Conservation (phyloP, 2,888 invertebrate species). For the Epinotia ramella region DNA sequence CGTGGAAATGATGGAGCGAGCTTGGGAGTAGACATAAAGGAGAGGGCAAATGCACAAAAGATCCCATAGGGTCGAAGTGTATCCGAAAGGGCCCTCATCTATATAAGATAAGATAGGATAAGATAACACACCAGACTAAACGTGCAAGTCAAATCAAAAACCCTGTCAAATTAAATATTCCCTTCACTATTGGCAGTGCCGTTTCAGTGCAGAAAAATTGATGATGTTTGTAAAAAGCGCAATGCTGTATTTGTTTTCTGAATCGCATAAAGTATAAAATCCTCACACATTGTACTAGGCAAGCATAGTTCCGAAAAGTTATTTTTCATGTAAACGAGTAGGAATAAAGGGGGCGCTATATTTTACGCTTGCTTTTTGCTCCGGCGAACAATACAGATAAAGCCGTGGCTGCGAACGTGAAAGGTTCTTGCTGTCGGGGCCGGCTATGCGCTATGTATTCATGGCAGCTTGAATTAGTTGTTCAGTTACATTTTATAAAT, state of each 20-base stretch:
- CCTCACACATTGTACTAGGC: slow-evolving; percentile 34
- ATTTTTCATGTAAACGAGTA: slow-evolving; percentile 46
- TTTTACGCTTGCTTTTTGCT: slow-evolving; percentile 42
- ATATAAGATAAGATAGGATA: too few species aligned
- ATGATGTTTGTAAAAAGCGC: background rate
- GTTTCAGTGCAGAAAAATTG: background rate
- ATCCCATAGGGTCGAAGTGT: too few species aligned
- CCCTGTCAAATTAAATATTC: background rate
- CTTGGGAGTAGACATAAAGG: too few species aligned
- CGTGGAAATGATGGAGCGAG: too few species aligned
- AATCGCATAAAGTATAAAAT: slow-evolving; percentile 1
- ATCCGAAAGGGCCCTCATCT: too few species aligned
- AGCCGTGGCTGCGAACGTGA: slow-evolving; percentile 26
- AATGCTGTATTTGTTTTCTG: slow-evolving; percentile 15
- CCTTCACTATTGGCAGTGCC: background rate
- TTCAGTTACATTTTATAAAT: background rate
- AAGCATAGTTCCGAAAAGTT: slow-evolving; percentile 39
- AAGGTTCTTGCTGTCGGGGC: slow-evolving; percentile 29
- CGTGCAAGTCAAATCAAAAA: background rate
- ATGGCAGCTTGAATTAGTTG: slow-evolving; percentile 25
- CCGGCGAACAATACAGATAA: slow-evolving; percentile 35
- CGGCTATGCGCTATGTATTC: background rate
- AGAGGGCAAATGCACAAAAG: too few species aligned
- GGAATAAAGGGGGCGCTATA: slow-evolving; percentile 39
- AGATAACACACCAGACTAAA: background rate